Evolutionary conservation across 2,888 invertebrate genomes (phyloP).

Genomic region (Peribatodes rhomboidaria): DNA sequence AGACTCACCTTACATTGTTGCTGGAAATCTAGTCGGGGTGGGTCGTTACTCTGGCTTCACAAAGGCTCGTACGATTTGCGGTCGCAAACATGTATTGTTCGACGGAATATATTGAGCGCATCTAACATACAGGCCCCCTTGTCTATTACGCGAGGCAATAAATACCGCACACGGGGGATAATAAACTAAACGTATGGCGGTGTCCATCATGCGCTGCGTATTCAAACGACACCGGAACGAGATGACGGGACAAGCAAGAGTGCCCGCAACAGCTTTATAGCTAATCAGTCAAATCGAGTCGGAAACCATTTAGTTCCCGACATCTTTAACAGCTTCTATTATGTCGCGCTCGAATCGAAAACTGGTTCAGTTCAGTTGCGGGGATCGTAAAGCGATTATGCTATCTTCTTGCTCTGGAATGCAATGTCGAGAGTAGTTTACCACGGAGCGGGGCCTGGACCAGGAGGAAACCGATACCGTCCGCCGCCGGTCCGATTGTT

Average conservation of each 20-base stretch:
- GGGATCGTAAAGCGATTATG: conserved; percentile 55
- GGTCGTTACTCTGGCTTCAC: conserved; percentile 39
- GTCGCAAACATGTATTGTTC: conserved; percentile 43
- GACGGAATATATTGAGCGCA: conserved; percentile 36
- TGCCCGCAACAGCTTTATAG: conserved; percentile 62
- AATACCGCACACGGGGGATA: conserved; percentile 55
- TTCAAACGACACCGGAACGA: conserved; percentile 63
- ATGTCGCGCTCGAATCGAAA: conserved; percentile 51
- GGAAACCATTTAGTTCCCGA: conserved; percentile 74
- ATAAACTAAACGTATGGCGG: conserved; percentile 61
- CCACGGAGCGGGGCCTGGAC: conserved; percentile 50
- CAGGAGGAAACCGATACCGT: conserved; percentile 53
- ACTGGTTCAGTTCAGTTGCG: conserved; percentile 57
- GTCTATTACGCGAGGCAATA: conserved; percentile 36
- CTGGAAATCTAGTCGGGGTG: conserved; percentile 41
- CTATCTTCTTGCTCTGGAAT: conserved; percentile 54
- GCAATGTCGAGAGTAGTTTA: conserved; percentile 57
- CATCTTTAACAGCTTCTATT: conserved; percentile 75
- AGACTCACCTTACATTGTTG: conserved; percentile 46
- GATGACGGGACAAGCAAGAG: conserved; percentile 57
- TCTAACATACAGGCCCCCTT: conserved; percentile 28
- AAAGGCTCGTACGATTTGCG: conserved; percentile 41
- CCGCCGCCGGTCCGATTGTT: conserved; percentile 52
- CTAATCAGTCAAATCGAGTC: conserved; percentile 71
- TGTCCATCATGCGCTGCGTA: conserved; percentile 58